phyloP scores from a whole-genome alignment of 2,797 vertebrate genomes.

The Labroides dimidiatus region DNA sequence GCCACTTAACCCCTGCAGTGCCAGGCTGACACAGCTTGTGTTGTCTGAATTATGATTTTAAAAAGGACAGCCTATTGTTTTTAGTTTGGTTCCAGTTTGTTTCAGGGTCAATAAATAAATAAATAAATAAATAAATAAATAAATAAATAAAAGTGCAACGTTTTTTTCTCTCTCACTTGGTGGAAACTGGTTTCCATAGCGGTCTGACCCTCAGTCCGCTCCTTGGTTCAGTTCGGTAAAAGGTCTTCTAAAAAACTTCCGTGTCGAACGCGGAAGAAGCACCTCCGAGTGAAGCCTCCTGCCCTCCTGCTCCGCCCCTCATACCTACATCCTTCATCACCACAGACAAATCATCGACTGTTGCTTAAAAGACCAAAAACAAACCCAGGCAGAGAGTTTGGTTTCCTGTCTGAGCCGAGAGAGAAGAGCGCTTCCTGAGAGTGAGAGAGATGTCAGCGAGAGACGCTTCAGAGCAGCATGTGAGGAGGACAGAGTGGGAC shows the following conservation, averaged over 20 bases:
- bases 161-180: too few relatives aligned
- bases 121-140: too few relatives aligned
- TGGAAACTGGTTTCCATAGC: too few relatives aligned
- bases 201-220: too few relatives aligned
- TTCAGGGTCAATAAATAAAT: too few relatives aligned
- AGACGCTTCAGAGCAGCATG: not conserved
- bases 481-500: not conserved
- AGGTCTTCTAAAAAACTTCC: not conserved
- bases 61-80: too few relatives aligned
- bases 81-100: too few relatives aligned
- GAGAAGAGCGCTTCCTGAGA: not conserved
- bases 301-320: slow-evolving; percentile 29
- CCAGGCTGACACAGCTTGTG: too few relatives aligned
- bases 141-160: too few relatives aligned
- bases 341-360: not conserved
- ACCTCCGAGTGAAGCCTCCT: not conserved
- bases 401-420: not conserved
- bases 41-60: too few relatives aligned
- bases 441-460: not conserved
- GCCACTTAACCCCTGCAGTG: slow-evolving; percentile 50
- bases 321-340: not conserved
- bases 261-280: slow-evolving; percentile 24
- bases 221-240: too few relatives aligned
- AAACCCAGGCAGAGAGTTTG: not conserved
- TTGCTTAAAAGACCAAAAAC: not conserved